A percentile compares a stretch with the other conserved stretches of the same genome.
Conservation (phyloP, 2,888 invertebrate species). For the Agapostemon virescens region DNA sequence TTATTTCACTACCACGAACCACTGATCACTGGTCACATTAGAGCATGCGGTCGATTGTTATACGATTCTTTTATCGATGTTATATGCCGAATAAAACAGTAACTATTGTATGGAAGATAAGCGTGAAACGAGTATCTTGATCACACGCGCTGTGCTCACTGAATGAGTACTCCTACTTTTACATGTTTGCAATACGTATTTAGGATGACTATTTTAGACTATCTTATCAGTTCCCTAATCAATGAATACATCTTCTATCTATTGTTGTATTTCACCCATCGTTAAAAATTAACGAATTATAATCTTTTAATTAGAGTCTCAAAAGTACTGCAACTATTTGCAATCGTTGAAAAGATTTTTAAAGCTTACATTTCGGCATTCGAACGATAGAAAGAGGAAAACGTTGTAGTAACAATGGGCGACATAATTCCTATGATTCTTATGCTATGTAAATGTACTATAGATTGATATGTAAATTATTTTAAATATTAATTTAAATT, state of each 20-base stretch:
- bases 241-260: slow-evolving; percentile 19
- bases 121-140: background rate
- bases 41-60: background rate
- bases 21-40: slow-evolving; percentile 16
- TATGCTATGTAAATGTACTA: background rate
- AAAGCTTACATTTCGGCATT: background rate
- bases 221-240: slow-evolving; percentile 59
- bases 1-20: slow-evolving; percentile 31
- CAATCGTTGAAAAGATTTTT: background rate
- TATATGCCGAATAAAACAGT: background rate
- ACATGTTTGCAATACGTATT: slow-evolving; percentile 4
- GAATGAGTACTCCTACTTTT: slow-evolving; percentile 19
- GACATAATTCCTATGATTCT: background rate
- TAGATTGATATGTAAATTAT: background rate
- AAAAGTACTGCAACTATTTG: background rate
- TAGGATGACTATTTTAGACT: slow-evolving; percentile 42
- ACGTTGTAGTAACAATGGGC: background rate
- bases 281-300: background rate
- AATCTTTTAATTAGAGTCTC: background rate
- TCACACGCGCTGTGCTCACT: background rate
- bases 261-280: background rate
- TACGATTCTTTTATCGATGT: background rate
- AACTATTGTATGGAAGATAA: background rate
- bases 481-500: too few species aligned
- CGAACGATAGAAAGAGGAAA: background rate